Evolutionary conservation across 2,888 invertebrate genomes (phyloP).

Genomic region (Agrilus cyanescens): DNA sequence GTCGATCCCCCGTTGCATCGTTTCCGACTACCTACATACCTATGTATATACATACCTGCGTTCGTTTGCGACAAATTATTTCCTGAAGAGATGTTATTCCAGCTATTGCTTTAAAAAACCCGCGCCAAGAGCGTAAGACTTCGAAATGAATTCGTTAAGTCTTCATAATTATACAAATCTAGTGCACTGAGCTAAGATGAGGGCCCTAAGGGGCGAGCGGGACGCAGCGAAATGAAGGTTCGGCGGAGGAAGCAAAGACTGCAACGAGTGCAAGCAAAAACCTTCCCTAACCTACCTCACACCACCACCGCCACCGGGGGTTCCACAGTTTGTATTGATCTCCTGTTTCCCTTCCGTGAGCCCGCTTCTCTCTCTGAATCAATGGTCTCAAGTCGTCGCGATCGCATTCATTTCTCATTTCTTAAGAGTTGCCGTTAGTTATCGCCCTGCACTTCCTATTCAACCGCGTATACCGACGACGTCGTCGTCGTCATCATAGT

Average conservation of each 20-base stretch:
- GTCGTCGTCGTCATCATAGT: too few relatives aligned
- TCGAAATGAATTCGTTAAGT: slow-evolving; percentile 8
- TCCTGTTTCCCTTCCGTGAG: slow-evolving; percentile 31
- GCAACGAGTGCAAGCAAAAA: slow-evolving; percentile 27
- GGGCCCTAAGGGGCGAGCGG: slow-evolving; percentile 14
- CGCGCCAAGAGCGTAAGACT: slow-evolving; percentile 6
- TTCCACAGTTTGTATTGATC: slow-evolving; percentile 36
- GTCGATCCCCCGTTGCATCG: too few relatives aligned
- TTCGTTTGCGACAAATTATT: too few relatives aligned
- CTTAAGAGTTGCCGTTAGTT: slow-evolving; percentile 12
- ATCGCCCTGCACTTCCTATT: slow-evolving; percentile 1
- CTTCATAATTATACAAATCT: slow-evolving; percentile 23
- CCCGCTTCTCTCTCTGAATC: slow-evolving; percentile 23
- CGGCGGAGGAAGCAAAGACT: slow-evolving; percentile 28
- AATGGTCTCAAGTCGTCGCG: slow-evolving; percentile 33
- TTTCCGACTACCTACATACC: too few relatives aligned
- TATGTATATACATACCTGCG: too few relatives aligned
- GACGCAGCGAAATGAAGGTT: slow-evolving; percentile 22
- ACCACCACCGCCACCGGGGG: slow-evolving; percentile 25
- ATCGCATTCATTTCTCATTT: slow-evolving; percentile 23
- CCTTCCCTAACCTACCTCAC: slow-evolving; percentile 36
- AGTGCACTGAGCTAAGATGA: slow-evolving; percentile 23
- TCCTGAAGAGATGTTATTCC: too few relatives aligned
- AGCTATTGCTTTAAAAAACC: background rate
- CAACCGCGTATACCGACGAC: too few relatives aligned